Evolutionary conservation across 2,888 invertebrate genomes (phyloP), one percentile per base, ranked within the genome.

Genomic region (Protodeltote pygarga): DNA sequence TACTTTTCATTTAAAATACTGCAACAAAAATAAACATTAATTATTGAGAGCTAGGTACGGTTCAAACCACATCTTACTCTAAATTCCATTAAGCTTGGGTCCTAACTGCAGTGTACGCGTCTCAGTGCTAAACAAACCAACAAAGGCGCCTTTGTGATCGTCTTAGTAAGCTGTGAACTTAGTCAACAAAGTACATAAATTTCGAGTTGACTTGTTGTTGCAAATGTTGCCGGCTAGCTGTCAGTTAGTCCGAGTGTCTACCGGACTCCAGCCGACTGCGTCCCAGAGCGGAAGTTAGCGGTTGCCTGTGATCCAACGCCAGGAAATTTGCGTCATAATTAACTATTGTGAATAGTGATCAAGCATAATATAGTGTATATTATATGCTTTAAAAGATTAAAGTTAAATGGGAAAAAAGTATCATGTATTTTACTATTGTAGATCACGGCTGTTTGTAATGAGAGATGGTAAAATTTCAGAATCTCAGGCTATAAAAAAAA

Each of bases 161-260:
- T 55, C 62, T 45, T 14, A 11, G 16, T 9, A 29, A 31, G 35
- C 29, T 19, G 29, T 24, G 14, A 39, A 62, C 38, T 62, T 25
- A 13, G 17, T 24, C 27, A 55, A 47, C 57, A 62, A 55, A 62
- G 48, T 33, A 38, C 63, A 62, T 57, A 39, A 31, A 62, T 57
- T 37, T 46, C 14, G 13, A 45, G 34, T 39, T 21, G 13, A 55
- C 34, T 33, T 40, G 57, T 33, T 48, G 57, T 62, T 62, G 21
- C 13, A 5, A 35, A 16, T 32, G 20, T 11, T 52, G 27, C 47
- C 27, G 35, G 55, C 47, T 25, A 16, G 15, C 35, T 42, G 35
- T 42, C 53, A 10, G 50, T 23, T 19, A 24, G 44, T 33, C 28
- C 19, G 29, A n/a, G 11, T 13, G 29, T 31, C 31, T 29, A 23